phyloP scores from a whole-genome alignment of 2,888 invertebrate species.

The Strigamia transsilvanica region DNA sequence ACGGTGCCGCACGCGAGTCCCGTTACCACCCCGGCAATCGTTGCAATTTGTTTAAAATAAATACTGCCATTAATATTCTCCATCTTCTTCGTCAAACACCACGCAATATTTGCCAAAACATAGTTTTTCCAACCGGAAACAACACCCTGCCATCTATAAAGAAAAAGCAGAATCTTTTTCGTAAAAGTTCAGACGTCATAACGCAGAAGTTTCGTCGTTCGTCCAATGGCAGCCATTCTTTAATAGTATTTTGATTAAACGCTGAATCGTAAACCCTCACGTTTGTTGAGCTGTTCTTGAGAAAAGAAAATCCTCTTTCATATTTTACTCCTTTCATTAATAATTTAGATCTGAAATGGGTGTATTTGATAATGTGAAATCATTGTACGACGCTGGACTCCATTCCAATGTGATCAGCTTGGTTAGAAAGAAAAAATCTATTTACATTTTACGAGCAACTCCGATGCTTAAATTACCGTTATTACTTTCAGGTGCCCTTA shows the following conservation, averaged over 20 bases:
- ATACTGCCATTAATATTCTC: not conserved
- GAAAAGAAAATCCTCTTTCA: too few relatives aligned
- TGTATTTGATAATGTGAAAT: constrained; percentile 74
- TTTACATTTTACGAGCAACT: too few relatives aligned
- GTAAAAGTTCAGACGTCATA: not conserved
- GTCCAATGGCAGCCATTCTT: not conserved
- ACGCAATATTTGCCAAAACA: too few relatives aligned
- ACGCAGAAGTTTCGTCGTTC: not conserved
- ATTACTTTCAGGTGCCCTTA: constrained; percentile 71
- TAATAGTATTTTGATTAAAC: too few relatives aligned
- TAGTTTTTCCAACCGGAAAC: not conserved
- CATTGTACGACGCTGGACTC: constrained; percentile 74
- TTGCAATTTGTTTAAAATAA: not conserved
- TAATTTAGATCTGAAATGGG: constrained; percentile 55
- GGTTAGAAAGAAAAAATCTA: constrained; percentile 67
- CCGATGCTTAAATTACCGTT: not conserved
- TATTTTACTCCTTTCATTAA: not conserved
- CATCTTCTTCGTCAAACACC: not conserved
- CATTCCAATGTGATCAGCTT: constrained; percentile 76
- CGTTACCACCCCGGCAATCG: constrained; percentile 9
- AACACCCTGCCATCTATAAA: not conserved
- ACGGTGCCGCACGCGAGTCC: constrained; percentile 46
- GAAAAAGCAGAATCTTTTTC: not conserved
- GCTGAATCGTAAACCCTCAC: too few relatives aligned
- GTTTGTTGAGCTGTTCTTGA: too few relatives aligned